Evolutionary conservation across 37 sponge, comb jelly and placozoan species (phyloP), one percentile per base, ranked within the genome.

Genomic region (Tethya wilhelma): DNA sequence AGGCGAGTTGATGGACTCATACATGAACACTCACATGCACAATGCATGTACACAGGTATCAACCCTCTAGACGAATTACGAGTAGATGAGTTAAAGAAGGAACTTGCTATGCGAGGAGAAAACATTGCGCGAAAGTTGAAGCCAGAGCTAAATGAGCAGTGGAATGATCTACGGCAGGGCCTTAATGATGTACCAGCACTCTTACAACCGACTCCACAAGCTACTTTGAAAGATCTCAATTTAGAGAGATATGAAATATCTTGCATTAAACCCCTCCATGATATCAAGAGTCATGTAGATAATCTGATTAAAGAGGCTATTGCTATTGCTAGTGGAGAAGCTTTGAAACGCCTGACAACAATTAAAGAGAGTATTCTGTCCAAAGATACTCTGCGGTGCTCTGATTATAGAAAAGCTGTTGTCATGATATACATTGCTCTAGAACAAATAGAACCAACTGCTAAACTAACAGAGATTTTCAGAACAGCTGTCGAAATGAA

Each of bases 241-340:
- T 38, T 80, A 29, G 26, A 36, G 14, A 20, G 38, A 23, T 69
- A 80, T 38, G 69, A 69, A 42, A 44, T 70, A 0, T 55, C n/a
- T 20, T 33, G 64, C 30, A 79, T 26, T 28, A n/a, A n/a, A n/a
- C n/a, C n/a, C n/a, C n/a, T n/a, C n/a, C n/a, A n/a, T n/a, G n/a
- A n/a, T n/a, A n/a, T 79, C 1, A 81, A 59, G 30, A 63, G 81
- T 29, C 68, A 81, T 38, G 38, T 71, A 31, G 28, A 32, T 5
- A 46, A 59, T 33, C 4, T 81, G 4, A 1, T 71, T 0, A 55
- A n/a, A 0, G 68, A 57, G 32, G 23, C 40, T 22, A 58, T 34
- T 7, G 25, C 39, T 7, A 0, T 59, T 17, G 2, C 44, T 23
- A 6, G 6, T 12, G 62, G 57, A 2, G 28, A 30, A 31, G 28